Conservation (phyloP, 1,140 invertebrate genomes). For the Oncopodura yosiiana region DNA sequence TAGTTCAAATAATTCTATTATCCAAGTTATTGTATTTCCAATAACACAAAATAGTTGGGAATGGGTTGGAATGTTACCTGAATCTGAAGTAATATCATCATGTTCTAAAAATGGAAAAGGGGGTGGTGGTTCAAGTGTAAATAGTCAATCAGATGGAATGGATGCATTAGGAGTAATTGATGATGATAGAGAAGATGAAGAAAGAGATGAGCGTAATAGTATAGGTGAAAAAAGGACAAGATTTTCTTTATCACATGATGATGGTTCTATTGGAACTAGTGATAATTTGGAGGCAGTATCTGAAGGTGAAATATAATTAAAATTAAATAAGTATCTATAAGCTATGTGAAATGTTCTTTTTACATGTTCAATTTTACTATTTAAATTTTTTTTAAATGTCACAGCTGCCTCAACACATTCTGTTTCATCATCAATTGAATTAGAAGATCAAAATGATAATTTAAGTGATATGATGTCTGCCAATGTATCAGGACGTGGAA, state of each 20-base stretch:
- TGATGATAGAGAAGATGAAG: constrained; percentile 33
- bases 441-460: constrained; percentile 78
- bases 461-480: constrained; percentile 87
- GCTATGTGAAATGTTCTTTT: no score
- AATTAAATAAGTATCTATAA: no score
- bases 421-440: constrained; percentile 78
- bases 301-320: no score
- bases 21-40: constrained; percentile 29
- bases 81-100: constrained; percentile 36
- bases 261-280: constrained; percentile 71
- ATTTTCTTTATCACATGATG: constrained; percentile 80
- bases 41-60: constrained; percentile 23
- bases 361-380: no score
- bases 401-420: constrained; percentile 90
- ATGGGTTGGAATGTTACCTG: constrained; percentile 64
- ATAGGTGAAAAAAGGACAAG: constrained; percentile 52
- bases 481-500: constrained; percentile 76
- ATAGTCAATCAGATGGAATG: constrained; percentile 9
- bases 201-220: constrained; percentile 36
- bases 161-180: constrained; percentile 5
- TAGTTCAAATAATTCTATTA: not conserved
- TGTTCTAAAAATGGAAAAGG: constrained; percentile 38
- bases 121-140: constrained; percentile 33
- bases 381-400: no score
- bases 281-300: constrained; percentile 90